These are phyloP conservation scores for Oscheius sp. DNA, from an alignment of 2,888 invertebrate species.

Conservation along the genomic window DNA sequence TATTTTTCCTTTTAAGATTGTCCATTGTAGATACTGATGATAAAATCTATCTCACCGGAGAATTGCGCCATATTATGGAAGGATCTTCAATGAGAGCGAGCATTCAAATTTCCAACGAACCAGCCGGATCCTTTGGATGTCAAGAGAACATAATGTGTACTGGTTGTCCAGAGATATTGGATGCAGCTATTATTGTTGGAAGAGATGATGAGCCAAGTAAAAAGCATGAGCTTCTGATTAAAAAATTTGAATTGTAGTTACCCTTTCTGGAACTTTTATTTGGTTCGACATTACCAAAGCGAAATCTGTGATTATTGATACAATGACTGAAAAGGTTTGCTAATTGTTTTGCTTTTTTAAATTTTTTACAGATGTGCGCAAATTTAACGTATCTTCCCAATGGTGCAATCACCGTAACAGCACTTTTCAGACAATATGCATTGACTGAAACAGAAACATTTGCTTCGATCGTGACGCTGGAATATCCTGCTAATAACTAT, in stretches of 20 bases:
- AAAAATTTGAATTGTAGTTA: slow-evolving; percentile 23
- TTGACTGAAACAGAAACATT: slow-evolving; percentile 43
- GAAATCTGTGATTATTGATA: slow-evolving; percentile 48
- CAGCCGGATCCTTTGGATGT: slow-evolving; percentile 40
- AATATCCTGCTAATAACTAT: slow-evolving; percentile 59
- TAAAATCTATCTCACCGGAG: slow-evolving; percentile 50
- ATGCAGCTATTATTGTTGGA: slow-evolving; percentile 54
- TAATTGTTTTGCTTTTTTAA: not conserved
- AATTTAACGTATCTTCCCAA: slow-evolving; percentile 52
- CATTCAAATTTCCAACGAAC: slow-evolving; percentile 42
- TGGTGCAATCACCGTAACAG: slow-evolving; percentile 50
- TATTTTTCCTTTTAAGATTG: slow-evolving; percentile 30
- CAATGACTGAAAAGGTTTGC: slow-evolving; percentile 51
- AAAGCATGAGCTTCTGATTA: not conserved
- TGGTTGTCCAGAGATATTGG: slow-evolving; percentile 44
- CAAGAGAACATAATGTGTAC: slow-evolving; percentile 37
- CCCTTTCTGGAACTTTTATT: slow-evolving; percentile 48
- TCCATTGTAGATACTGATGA: slow-evolving; percentile 54
- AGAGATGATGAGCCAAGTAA: slow-evolving; percentile 42
- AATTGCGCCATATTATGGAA: slow-evolving; percentile 48
- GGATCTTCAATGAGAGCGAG: slow-evolving; percentile 50
- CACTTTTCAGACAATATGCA: slow-evolving; percentile 41
- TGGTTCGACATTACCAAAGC: slow-evolving; percentile 51
- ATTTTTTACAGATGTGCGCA: slow-evolving; percentile 40
- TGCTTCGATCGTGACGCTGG: slow-evolving; percentile 54